phyloP scores from a whole-genome alignment of 2,888 invertebrate genomes.

The Xylota segnis region DNA sequence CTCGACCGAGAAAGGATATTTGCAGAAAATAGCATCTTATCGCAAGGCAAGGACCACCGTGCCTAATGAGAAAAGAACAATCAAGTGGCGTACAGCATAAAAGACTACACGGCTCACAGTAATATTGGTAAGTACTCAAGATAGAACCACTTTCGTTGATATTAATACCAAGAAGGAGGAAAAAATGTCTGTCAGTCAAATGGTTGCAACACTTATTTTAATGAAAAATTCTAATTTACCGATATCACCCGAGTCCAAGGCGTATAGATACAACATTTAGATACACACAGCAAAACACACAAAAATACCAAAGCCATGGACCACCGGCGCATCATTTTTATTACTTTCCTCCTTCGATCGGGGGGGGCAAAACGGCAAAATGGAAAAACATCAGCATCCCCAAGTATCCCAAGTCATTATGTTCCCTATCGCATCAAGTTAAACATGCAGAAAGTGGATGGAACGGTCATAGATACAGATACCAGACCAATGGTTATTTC shows the following conservation, averaged over 20 bases:
- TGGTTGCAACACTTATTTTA: slow-evolving; percentile 79
- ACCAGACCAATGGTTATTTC: slow-evolving; percentile 58
- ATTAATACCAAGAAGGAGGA: slow-evolving; percentile 56
- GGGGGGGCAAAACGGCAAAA: not conserved
- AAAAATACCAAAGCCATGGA: slow-evolving; percentile 32
- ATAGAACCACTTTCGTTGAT: slow-evolving; percentile 75
- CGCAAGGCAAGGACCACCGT: slow-evolving; percentile 71
- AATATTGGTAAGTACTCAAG: slow-evolving; percentile 76
- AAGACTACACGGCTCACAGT: slow-evolving; percentile 60
- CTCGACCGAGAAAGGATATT: slow-evolving; percentile 58
- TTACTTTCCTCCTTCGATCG: slow-evolving; percentile 66
- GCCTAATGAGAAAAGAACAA: slow-evolving; percentile 77
- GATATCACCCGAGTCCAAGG: slow-evolving; percentile 73
- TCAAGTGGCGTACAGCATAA: slow-evolving; percentile 66
- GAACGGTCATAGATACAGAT: slow-evolving; percentile 62
- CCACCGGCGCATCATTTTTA: slow-evolving; percentile 61
- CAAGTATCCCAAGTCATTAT: slow-evolving; percentile 66
- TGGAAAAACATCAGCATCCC: slow-evolving; percentile 30
- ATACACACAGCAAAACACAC: slow-evolving; percentile 48
- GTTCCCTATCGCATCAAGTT: slow-evolving; percentile 73
- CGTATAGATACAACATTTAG: slow-evolving; percentile 55
- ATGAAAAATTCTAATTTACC: slow-evolving; percentile 79
- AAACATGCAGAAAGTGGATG: slow-evolving; percentile 70
- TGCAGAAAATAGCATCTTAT: slow-evolving; percentile 72
- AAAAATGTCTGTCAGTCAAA: slow-evolving; percentile 77